Evolutionary conservation across 2,888 invertebrate genomes (phyloP), one percentile per base, ranked within the genome.

Genomic region (Enchytraeus crypticus): DNA sequence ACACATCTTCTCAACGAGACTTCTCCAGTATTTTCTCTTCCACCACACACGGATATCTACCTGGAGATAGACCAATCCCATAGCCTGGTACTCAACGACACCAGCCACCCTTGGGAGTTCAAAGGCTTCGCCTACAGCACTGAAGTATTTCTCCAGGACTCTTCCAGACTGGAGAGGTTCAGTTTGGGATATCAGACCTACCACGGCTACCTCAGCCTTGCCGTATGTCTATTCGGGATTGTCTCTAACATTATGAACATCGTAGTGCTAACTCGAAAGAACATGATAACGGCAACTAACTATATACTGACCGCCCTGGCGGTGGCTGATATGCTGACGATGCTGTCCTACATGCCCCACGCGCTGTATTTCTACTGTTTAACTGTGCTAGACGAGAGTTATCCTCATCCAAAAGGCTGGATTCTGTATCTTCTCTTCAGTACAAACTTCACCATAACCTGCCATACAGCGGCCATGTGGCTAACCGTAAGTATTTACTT

Each of bases 401-500:
- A 38, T 8, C 23, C 47, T 14, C 57, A 61, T 26, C 34, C 74
- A 54, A 74, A 74, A 61, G 45, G 29, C 34, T 76, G 77, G 77
- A 73, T 75, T 67, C 70, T 73, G 53, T 68, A 66, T 51, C 49
- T 66, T 53, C 72, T 77, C 61, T 71, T 76, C 47, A 73, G 76
- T 67, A 75, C 73, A 62, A 70, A 73, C 47, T 75, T 75, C 57
- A 73, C 73, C 47, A 74, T 77, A 49, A 77, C 75, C 1, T 73
- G 73, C 62, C 90, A 90, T 79, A 92, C 92, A 14, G 89, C 92
- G 70, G 90, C 92, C 2, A 93, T 92, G 72, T 92, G 90, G 86
- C 81, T 95, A 69, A 95, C 93, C 0, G 88, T 95, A 11, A 23
- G 49, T 38, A 14, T 14, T 14, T 38, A 14, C 8, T 38, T 38